Percentiles rank a stretch among this genome's conserved stretches.
Conservation (phyloP, 2,888 invertebrate species). For the Brenthis hecate region DNA sequence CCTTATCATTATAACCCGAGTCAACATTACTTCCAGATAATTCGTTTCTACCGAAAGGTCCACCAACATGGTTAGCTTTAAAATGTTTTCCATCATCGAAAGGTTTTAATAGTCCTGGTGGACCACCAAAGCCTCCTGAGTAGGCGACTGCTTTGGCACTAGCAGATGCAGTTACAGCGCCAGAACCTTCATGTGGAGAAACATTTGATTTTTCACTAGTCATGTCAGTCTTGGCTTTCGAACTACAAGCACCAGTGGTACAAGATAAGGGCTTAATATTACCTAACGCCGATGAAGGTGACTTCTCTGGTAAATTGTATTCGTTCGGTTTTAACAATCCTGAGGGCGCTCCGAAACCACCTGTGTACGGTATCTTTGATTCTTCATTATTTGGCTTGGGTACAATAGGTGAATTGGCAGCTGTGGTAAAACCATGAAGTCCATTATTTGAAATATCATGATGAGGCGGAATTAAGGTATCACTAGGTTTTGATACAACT, state of each 20-base stretch:
- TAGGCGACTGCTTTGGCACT: conserved; percentile 59
- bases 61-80: conserved; percentile 10
- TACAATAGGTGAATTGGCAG: background rate
- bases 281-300: conserved; percentile 35
- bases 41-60: conserved; percentile 11
- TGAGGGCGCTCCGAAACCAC: conserved; percentile 57
- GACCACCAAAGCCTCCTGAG: conserved; percentile 72
- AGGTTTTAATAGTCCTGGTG: conserved; percentile 69
- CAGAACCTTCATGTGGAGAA: conserved; percentile 26
- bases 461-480: conserved; percentile 20
- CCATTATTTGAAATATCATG: conserved; percentile 4
- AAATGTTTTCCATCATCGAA: conserved; percentile 52
- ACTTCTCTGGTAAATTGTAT: conserved; percentile 42
- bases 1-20: background rate
- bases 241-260: conserved; percentile 37
- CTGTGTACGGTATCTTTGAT: conserved; percentile 46
- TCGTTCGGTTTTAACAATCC: conserved; percentile 59
- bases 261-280: conserved; percentile 27
- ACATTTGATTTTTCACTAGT: conserved; percentile 5
- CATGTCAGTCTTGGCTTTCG: conserved; percentile 19
- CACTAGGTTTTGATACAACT: conserved; percentile 18
- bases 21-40: conserved; percentile 7
- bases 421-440: background rate
- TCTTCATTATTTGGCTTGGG: conserved; percentile 26
- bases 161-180: conserved; percentile 48